Base-by-base conservation (phyloP, 2,797 vertebrate species). In the Eleutherodactylus coqui region DNA sequence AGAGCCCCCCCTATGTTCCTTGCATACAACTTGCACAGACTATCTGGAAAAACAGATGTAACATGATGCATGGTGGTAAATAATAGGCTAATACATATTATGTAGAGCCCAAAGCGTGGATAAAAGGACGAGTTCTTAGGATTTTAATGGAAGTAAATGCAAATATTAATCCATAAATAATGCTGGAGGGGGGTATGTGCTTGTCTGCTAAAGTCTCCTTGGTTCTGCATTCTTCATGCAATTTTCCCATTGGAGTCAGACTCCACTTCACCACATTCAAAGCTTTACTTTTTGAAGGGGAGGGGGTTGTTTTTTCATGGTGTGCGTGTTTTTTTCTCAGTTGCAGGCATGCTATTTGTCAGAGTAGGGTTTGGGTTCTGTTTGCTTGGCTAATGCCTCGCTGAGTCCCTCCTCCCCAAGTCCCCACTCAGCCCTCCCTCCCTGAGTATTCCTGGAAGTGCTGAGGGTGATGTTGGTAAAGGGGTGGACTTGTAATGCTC, bases 381-480 rank as follows among this genome's bases (percentile, higher is more conserved):
- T 80, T 58, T 84, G 69, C 21, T 79, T 79, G 38, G 70, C 58
- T 81, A 27, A 19, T 76, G 80, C 41, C 67, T 70, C 4, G 17
- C 10, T 3, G n/a, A 43, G 38, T 49, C 72, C 70, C 82, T 60
- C 86, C 86, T 47, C 67, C 19, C n/a, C 24, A 16, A 24, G 60
- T 43, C 77, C 69, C 73, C 83, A 4, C 47, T 72, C 38, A 82
- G 10, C 38, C 75, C 85, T 82, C 67, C 84, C 76, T 78, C 38
- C 85, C 70, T 69, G 80, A 85, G 82, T 87, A 90, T 90, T 90
- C 88, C 90, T 89, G 90, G 90, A 90, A 90, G 88, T 87, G 90
- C 76, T 87, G 84, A 82, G 84, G 85, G 79, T 86, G 76, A 79
- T 89, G 87, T 89, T 89, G 88, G 89, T 87, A 89, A 89, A 79